Evolutionary conservation across 2,113 vertebrate genomes (phyloP), one percentile per base, ranked within the genome.

Genomic region (Toxostoma redivivum): DNA sequence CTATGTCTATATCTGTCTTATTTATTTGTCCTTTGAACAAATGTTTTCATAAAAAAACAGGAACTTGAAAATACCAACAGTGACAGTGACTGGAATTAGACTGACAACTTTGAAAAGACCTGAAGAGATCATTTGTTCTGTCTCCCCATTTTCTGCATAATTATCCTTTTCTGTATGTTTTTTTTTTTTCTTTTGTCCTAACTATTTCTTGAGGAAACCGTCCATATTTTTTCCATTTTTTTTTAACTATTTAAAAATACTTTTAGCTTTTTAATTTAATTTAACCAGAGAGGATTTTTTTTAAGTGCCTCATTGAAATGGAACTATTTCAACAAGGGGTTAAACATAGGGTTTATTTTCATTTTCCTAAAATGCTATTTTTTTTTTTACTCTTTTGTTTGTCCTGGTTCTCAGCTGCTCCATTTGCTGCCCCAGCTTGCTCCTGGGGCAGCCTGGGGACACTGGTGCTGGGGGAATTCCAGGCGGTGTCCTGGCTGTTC

Each of bases 21-120:
- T 70, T 80, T 85, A 70, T 91, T 94, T 89, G 57, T 94, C 77
- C 61, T 92, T 90, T 80, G 57, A 76, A 94, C 11, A 86, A 90
- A 90, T 45, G 9, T 61, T 74, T 88, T 89, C 47, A 30, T 77
- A 28, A 83, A 76, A 86, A 11, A 10, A 0, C 14, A 57, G 47
- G 47, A 50, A 58, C 33, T 48, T 48, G 74, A 54, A 91, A 81
- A 90, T 76, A 65, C 15, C 67, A 81, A n/a, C n/a, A 35, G 31
- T 48, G 85, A 54, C 56, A 66, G 47, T 60, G 73, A 22, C 31
- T 90, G 37, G 53, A 83, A 78, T 69, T 33, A 54, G 35, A 66
- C 20, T 48, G 18, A 57, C 71, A 77, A 15, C 27, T 84, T 13
- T 60, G 37, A 73, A 86, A 76, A 74, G 66, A 47, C 53, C 85